Percentiles rank a stretch among this genome's conserved stretches.
Evolutionary conservation across 2,113 vertebrate genomes (phyloP).

Genomic region (Zootoca vivipara): DNA sequence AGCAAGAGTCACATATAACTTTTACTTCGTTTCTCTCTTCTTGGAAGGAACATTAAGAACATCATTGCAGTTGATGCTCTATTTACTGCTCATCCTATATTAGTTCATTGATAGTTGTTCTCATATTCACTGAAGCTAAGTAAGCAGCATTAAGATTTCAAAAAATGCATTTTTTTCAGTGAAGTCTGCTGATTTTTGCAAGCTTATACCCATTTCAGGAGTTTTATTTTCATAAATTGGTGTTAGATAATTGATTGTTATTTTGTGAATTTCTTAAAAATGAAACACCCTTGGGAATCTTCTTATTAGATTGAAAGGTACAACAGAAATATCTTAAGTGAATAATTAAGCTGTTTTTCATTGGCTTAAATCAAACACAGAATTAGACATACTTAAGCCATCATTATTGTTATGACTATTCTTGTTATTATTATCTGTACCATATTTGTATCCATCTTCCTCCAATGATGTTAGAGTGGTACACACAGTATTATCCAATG

Average conservation of each 20-base stretch:
- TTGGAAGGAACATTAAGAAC: neutral
- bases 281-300: neutral
- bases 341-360: neutral
- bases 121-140: neutral
- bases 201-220: too few species aligned
- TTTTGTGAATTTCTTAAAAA: neutral
- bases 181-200: neutral
- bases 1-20: neutral
- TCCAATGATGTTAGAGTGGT: neutral
- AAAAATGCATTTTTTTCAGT: neutral
- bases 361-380: too few species aligned
- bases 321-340: neutral
- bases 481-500: too few species aligned
- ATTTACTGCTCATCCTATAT: neutral
- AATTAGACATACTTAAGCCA: neutral
- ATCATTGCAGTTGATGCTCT: neutral
- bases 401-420: neutral
- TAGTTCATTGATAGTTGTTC: neutral
- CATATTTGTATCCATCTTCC: neutral
- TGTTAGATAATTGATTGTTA: neutral
- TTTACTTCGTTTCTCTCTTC: neutral
- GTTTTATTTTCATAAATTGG: too few species aligned
- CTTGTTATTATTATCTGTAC: neutral
- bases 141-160: neutral
- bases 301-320: neutral